These are phyloP conservation scores for Trachelus stipa DNA, from an alignment of 2,888 invertebrate species.

Conservation along the genomic window DNA sequence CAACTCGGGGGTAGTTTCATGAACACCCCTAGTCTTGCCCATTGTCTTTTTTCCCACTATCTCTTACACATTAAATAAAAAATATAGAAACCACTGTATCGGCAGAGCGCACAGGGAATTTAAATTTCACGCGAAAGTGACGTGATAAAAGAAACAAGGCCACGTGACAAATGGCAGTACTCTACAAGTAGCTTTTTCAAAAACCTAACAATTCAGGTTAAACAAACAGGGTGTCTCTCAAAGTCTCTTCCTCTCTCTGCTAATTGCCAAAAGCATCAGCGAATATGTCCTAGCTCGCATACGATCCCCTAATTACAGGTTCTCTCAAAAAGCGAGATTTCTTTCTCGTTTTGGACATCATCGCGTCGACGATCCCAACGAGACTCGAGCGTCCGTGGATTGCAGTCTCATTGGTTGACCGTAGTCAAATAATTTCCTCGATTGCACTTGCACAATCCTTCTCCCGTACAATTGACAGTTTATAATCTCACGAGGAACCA, in stretches of 20 bases:
- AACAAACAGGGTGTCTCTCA: constrained; percentile 1
- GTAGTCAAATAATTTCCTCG: constrained; percentile 4
- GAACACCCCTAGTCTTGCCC: constrained; percentile 64
- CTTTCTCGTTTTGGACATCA: constrained; percentile 36
- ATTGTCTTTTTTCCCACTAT: constrained; percentile 36
- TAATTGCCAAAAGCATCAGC: not conserved
- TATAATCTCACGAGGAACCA: not conserved
- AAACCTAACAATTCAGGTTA: constrained; percentile 25
- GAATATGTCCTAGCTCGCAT: not conserved
- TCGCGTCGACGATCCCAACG: constrained; percentile 12
- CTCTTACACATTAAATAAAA: not conserved
- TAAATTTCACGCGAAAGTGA: constrained; percentile 46
- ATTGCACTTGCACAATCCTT: not conserved
- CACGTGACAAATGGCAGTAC: constrained; percentile 52
- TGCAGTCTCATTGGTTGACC: constrained; percentile 31
- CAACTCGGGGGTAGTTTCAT: constrained; percentile 63
- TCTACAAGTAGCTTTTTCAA: constrained; percentile 15
- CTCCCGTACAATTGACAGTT: not conserved
- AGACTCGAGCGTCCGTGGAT: constrained; percentile 31
- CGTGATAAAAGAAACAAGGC: constrained; percentile 36
- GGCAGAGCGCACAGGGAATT: constrained; percentile 27
- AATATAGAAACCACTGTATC: not conserved
- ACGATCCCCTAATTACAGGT: not conserved
- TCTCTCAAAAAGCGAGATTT: constrained; percentile 16
- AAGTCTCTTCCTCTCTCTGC: not conserved